Evolutionary conservation across 2,113 vertebrate species (phyloP).

Genomic region (Tympanuchus pallidicinctus): DNA sequence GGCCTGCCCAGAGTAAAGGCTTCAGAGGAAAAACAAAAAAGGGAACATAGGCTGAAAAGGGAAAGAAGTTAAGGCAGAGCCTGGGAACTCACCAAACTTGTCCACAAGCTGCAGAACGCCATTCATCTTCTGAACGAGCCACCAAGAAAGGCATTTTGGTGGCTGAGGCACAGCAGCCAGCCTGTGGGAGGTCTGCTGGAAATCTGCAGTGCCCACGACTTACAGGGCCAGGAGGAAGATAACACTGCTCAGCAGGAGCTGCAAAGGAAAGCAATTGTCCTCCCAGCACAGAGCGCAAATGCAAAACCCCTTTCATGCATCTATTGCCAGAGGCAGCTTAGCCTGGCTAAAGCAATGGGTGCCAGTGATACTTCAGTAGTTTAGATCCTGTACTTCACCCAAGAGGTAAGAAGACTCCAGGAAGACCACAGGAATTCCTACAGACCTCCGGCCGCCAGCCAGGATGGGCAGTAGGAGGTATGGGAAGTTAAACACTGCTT

Average conservation of each 20-base stretch:
- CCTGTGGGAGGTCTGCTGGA: conserved; percentile 48
- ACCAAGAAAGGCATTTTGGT: not conserved
- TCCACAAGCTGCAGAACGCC: conserved; percentile 4
- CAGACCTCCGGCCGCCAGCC: not conserved
- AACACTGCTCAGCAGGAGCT: not conserved
- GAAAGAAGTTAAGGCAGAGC: not conserved
- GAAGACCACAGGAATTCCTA: not conserved
- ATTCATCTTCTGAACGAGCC: conserved; percentile 14
- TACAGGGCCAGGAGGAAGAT: not conserved
- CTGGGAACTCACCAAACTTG: not conserved
- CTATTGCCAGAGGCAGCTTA: not conserved
- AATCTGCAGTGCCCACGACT: not conserved
- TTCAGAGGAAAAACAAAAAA: not conserved
- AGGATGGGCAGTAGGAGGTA: not conserved
- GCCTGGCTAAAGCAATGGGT: fast-evolving
- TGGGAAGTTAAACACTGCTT: fast-evolving
- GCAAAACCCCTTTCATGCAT: fast-evolving
- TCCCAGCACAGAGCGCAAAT: not conserved
- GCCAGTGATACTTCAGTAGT: not conserved
- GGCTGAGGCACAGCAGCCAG: not conserved
- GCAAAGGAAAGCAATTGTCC: fast-evolving
- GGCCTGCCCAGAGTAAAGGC: not conserved
- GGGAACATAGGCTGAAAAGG: not conserved
- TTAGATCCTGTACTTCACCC: no score
- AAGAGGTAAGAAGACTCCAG: not conserved